These are phyloP conservation scores for Axinella damicornis DNA, from an alignment of 37 sponge, comb jelly and placozoan species.

Conservation along the genomic window DNA sequence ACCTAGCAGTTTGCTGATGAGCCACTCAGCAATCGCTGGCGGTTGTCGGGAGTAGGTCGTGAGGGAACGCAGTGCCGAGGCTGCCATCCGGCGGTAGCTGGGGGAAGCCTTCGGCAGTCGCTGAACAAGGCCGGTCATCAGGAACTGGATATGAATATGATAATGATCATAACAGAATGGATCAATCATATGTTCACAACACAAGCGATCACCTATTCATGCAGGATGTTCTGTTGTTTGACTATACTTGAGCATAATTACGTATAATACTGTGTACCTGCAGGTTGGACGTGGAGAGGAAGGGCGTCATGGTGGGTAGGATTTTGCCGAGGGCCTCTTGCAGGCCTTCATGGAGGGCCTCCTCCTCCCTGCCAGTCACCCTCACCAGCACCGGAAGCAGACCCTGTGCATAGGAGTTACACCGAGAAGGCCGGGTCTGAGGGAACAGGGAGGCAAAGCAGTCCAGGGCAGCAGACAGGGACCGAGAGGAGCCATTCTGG, in stretches of 20 bases:
- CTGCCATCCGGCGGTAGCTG: constrained; percentile 57
- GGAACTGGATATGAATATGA: constrained; percentile 14
- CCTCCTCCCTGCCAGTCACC: constrained; percentile 45
- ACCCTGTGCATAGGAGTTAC: constrained; percentile 37
- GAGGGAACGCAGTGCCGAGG: constrained; percentile 9
- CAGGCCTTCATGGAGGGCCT: constrained; percentile 58
- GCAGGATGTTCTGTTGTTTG: too few relatives aligned
- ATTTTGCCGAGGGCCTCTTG: constrained; percentile 42
- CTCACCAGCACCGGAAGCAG: constrained; percentile 54
- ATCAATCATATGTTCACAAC: background rate
- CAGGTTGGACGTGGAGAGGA: constrained; percentile 22
- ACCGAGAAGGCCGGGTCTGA: constrained; percentile 36
- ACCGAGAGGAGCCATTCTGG: constrained; percentile 69
- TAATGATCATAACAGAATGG: background rate
- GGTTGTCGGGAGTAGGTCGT: constrained; percentile 8
- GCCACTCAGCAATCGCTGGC: constrained; percentile 24
- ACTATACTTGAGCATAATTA: too few relatives aligned
- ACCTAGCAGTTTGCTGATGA: constrained; percentile 52
- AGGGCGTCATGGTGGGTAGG: constrained; percentile 60
- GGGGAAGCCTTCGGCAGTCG: constrained; percentile 19
- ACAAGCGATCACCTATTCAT: too few relatives aligned
- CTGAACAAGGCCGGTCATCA: constrained; percentile 34
- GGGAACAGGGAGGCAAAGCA: constrained; percentile 61
- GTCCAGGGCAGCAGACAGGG: constrained; percentile 57
- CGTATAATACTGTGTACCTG: too few relatives aligned